phyloP scores from a whole-genome alignment of 2,888 invertebrate genomes.

The Callinectes sapidus region DNA sequence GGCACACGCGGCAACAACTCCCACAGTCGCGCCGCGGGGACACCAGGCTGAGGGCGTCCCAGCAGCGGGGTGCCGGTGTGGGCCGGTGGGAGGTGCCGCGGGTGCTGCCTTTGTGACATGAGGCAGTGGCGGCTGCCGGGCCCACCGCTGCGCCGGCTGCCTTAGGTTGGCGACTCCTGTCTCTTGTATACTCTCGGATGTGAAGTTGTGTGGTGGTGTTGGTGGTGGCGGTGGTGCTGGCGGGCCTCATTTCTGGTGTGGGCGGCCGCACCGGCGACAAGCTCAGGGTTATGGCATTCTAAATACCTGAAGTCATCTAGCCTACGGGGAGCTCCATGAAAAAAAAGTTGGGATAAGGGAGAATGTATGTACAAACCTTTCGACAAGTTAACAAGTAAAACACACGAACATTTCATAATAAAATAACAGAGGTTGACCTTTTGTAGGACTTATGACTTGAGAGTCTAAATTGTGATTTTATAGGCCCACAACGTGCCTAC shows the following conservation, averaged over 20 bases:
- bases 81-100: not conserved
- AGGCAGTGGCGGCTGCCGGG: not conserved
- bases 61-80: not conserved
- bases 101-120: not conserved
- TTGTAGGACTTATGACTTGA: slow-evolving; percentile 63
- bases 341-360: slow-evolving; percentile 44
- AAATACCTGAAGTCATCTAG: slow-evolving; percentile 63
- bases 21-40: not conserved
- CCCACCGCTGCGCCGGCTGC: not conserved
- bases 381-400: slow-evolving; percentile 70
- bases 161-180: not conserved
- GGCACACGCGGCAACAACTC: not conserved
- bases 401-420: slow-evolving; percentile 69
- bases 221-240: slow-evolving; percentile 23
- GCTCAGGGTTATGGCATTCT: slow-evolving; percentile 64
- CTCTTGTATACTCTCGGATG: not conserved
- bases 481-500: slow-evolving; percentile 65
- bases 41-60: not conserved
- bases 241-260: slow-evolving; percentile 35
- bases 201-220: slow-evolving; percentile 33
- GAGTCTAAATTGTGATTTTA: slow-evolving; percentile 69
- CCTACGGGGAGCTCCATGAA: slow-evolving; percentile 63
- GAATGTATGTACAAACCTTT: slow-evolving; percentile 67
- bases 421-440: slow-evolving; percentile 70
- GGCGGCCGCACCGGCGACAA: slow-evolving; percentile 58